Evolutionary conservation across 2,888 invertebrate genomes (phyloP), one percentile per base, ranked within the genome.

Genomic region (Luperina testacea): DNA sequence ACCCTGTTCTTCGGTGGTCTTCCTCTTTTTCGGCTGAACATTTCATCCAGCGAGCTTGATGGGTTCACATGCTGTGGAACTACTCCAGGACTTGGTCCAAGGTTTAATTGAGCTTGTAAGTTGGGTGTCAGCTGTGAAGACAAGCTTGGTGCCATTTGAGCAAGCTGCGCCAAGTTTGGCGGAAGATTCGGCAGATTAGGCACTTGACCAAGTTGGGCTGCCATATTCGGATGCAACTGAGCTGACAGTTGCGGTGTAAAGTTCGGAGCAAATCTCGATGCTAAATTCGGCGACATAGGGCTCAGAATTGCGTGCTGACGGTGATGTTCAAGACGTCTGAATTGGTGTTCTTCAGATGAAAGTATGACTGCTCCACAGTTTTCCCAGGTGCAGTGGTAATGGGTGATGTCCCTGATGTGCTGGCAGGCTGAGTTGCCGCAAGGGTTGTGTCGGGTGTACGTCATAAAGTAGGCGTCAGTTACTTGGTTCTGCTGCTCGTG

Each of bases 1-100:
- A 99, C 98, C 0, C 99, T 97, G 94, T 99, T 99, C 96, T 99
- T 99, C 24, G 99, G 99, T n/a, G 99, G 99, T 82, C 99, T 97
- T 68, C 99, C 99, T 53, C 99, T 97, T 91, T 99, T 99, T 81
- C 99, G 97, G 93, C 99, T 98, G 92, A 99, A 99, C 98, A 99
- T 98, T 75, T 99, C 99, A 94, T 99, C 99, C 88, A 99, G 97
- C 59, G 98, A 98, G 83, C 98, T 98, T 9, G 98, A 97, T 53
- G 97, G 95, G 71, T 95, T 97, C 0, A 95, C 92, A 32, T 96
- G 97, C 57, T 96, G 96, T 0, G 95, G 95, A 0, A 94, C 93
- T 2, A 95, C 91, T 48, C 92, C 93, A 64, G 95, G 93, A 69
- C 93, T 96, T 15, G 96, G 94, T 17, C 95, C 95, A 59, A 97